These are phyloP conservation scores for Galaxea fascicularis DNA, from an alignment of 92 coral and sea anemone genomes.

Conservation along the genomic window DNA sequence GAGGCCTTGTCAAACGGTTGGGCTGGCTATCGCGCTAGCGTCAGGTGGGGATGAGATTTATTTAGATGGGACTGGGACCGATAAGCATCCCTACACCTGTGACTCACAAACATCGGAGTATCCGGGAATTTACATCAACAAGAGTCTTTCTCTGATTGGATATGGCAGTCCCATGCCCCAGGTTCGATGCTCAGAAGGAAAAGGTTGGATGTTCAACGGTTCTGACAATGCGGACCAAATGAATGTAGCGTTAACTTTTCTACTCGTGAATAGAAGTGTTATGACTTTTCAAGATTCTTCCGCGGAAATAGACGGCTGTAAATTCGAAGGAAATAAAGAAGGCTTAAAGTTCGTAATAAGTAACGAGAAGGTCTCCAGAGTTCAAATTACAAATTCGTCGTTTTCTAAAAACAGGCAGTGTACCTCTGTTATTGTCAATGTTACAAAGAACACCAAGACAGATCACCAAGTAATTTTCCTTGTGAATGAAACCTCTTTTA, in stretches of 20 bases:
- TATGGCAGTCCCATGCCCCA: neutral
- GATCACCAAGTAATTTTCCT: too few species aligned
- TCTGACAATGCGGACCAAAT: neutral
- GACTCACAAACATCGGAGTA: conserved; percentile 11
- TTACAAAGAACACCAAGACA: too few species aligned
- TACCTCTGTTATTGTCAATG: neutral
- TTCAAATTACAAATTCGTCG: neutral
- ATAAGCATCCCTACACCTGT: conserved; percentile 43
- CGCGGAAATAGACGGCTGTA: neutral
- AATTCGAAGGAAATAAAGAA: neutral
- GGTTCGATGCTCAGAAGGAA: conserved; percentile 4
- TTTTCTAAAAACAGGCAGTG: neutral
- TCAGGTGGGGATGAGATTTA: conserved; percentile 15
- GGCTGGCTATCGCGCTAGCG: neutral
- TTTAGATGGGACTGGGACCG: conserved; percentile 53
- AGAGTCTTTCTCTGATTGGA: conserved; percentile 40
- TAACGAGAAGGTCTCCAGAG: neutral
- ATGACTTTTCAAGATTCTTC: neutral
- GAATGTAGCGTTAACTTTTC: neutral
- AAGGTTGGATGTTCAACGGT: neutral
- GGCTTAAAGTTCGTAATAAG: neutral
- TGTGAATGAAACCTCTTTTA: too few species aligned
- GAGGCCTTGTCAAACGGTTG: conserved; percentile 19
- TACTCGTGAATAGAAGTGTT: neutral
- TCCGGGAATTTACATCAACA: conserved; percentile 41